Evolutionary conservation across 2,113 vertebrate species (phyloP).

Genomic region (Actenoides hombroni): DNA sequence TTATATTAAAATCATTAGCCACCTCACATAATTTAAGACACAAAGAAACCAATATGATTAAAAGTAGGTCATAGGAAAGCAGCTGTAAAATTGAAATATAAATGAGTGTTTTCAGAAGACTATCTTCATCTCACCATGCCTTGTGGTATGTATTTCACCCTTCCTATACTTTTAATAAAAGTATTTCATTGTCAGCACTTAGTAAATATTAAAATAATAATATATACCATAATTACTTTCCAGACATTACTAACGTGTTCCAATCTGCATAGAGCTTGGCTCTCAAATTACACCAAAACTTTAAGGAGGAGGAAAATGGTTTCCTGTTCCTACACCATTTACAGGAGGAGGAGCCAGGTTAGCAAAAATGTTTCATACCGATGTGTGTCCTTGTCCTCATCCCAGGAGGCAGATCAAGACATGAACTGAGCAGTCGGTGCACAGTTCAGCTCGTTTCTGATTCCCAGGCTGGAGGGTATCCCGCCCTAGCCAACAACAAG

Average conservation of each 20-base stretch:
- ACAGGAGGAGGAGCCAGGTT: background rate
- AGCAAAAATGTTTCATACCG: background rate
- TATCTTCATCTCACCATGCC: background rate
- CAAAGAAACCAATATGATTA: conserved; percentile 33
- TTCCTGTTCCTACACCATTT: conserved; percentile 2
- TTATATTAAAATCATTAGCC: conserved; percentile 46
- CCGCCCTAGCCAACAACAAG: background rate
- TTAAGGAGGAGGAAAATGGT: background rate
- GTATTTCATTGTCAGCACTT: conserved; percentile 43
- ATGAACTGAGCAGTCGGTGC: accelerated
- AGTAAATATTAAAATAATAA: conserved; percentile 60
- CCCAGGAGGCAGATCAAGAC: background rate
- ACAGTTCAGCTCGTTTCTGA: background rate
- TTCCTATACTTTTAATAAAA: conserved; percentile 40
- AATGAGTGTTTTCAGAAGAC: conserved; percentile 15
- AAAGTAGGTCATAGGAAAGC: conserved; percentile 31
- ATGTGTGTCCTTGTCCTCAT: background rate
- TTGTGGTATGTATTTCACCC: conserved; percentile 11
- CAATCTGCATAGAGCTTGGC: conserved; percentile 26
- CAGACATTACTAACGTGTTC: conserved; percentile 49
- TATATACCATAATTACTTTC: conserved; percentile 45
- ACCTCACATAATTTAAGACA: background rate
- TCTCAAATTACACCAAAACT: conserved; percentile 24
- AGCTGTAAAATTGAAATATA: conserved; percentile 19
- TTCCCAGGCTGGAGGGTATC: background rate